These are phyloP conservation scores for Sepioteuthis lessoniana DNA, from an alignment of 2,888 invertebrate species.

Conservation along the genomic window DNA sequence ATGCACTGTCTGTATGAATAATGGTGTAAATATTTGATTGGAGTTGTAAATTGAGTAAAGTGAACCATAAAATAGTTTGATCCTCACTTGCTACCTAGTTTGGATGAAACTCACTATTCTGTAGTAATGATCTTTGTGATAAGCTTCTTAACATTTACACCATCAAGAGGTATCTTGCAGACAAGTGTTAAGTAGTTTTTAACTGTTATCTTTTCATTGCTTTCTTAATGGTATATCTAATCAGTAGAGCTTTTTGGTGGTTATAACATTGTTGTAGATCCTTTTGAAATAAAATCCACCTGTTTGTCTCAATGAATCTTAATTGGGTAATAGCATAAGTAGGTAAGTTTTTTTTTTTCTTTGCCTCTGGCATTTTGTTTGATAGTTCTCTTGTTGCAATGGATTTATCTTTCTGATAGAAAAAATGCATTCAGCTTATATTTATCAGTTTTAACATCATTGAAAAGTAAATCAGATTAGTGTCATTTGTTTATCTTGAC, in stretches of 20 bases:
- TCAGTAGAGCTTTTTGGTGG: not conserved
- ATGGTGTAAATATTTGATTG: no score
- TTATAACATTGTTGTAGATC: not conserved
- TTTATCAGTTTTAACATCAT: not conserved
- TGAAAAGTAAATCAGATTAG: slow-evolving; percentile 21
- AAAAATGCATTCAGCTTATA: slow-evolving; percentile 24
- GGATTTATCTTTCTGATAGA: not conserved
- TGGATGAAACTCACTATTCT: no score
- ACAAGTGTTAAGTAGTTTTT: no score
- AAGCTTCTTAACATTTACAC: no score
- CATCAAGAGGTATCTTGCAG: no score
- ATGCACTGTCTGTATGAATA: no score
- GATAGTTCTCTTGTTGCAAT: not conserved
- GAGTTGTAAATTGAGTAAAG: no score
- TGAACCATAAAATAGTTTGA: no score
- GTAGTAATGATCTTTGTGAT: no score
- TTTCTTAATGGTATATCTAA: not conserved
- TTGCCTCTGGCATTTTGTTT: not conserved
- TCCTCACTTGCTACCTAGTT: no score
- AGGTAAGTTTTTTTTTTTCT: not conserved
- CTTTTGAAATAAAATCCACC: not conserved
- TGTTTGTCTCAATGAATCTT: slow-evolving; percentile 20
- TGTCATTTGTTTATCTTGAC: not conserved
- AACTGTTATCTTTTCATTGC: not conserved
- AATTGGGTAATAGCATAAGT: not conserved